Evolutionary conservation across 2,888 invertebrate genomes (phyloP).

Genomic region (Pterobdella sp.): DNA sequence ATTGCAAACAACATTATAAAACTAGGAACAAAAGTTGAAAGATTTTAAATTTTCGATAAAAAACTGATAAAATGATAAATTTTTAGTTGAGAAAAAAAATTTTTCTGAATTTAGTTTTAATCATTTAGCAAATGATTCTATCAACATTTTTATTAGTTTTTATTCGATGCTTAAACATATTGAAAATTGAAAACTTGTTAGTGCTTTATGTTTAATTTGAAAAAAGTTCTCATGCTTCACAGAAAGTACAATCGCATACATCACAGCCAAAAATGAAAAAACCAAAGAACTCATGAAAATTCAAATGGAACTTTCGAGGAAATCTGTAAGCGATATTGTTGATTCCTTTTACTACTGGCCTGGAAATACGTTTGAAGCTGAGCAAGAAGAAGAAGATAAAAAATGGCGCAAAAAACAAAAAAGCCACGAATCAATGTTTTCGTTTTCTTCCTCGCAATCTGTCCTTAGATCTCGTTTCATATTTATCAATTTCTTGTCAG

Average conservation of each 20-base stretch:
- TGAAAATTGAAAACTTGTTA: too few relatives aligned
- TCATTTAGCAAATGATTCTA: too few relatives aligned
- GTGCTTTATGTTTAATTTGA: not conserved
- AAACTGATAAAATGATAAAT: too few relatives aligned
- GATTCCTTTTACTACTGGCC: conserved; percentile 21
- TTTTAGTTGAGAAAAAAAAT: too few relatives aligned
- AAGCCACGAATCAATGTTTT: not conserved
- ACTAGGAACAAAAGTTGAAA: too few relatives aligned
- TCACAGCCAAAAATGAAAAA: conserved; percentile 21
- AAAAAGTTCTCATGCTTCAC: not conserved
- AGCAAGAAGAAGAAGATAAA: conserved; percentile 19
- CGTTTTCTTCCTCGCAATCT: conserved; percentile 13
- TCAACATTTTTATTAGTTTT: too few relatives aligned
- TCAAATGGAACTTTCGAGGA: conserved; percentile 14
- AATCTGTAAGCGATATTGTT: conserved; percentile 4
- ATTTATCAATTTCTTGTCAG: conserved; percentile 36
- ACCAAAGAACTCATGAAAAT: not conserved
- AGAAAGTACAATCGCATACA: conserved; percentile 13
- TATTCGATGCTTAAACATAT: too few relatives aligned
- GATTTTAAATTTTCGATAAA: too few relatives aligned
- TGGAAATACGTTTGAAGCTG: conserved; percentile 13
- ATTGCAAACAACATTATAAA: too few relatives aligned
- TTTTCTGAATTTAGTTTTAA: too few relatives aligned
- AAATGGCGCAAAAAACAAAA: not conserved
- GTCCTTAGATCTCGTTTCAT: conserved; percentile 32